Percentiles rank a stretch among this genome's conserved stretches.
phyloP scores from a whole-genome alignment of 2,113 vertebrate species.

The Ceyx margarethae region DNA sequence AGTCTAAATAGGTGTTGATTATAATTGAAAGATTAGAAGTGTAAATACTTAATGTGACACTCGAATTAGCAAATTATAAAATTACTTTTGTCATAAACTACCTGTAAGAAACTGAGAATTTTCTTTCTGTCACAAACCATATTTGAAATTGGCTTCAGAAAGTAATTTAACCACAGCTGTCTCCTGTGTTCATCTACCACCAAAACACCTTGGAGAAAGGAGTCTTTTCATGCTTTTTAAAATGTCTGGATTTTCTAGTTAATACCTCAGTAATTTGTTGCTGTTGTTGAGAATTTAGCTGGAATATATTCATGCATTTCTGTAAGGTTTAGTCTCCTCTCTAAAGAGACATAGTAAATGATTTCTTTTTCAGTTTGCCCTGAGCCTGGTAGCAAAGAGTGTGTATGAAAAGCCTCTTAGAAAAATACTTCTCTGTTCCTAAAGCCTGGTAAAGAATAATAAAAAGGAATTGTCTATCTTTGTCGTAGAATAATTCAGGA shows the following conservation, averaged over 20 bases:
- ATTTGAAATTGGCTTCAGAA: not conserved
- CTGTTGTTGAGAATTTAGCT: not conserved
- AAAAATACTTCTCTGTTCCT: not conserved
- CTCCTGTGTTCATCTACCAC: not conserved
- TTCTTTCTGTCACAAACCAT: not conserved
- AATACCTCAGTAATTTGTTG: not conserved
- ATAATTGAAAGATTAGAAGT: not conserved
- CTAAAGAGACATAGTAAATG: not conserved
- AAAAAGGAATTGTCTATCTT: not conserved
- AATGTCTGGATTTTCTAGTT: not conserved
- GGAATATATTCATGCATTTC: not conserved
- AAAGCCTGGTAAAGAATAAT: not conserved
- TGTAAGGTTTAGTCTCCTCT: not conserved
- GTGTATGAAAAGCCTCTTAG: not conserved
- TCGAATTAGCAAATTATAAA: not conserved
- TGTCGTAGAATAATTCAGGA: not conserved
- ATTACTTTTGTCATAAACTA: not conserved
- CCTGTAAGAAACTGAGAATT: not conserved
- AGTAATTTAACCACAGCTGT: not conserved
- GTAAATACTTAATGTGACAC: not conserved
- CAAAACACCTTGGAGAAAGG: not conserved
- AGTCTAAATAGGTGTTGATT: not conserved
- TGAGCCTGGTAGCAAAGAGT: not conserved
- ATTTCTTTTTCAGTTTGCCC: not conserved
- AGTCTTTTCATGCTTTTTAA: not conserved